Base-by-base conservation (phyloP, 2,888 invertebrate species). In the Mythimna lalbum region DNA sequence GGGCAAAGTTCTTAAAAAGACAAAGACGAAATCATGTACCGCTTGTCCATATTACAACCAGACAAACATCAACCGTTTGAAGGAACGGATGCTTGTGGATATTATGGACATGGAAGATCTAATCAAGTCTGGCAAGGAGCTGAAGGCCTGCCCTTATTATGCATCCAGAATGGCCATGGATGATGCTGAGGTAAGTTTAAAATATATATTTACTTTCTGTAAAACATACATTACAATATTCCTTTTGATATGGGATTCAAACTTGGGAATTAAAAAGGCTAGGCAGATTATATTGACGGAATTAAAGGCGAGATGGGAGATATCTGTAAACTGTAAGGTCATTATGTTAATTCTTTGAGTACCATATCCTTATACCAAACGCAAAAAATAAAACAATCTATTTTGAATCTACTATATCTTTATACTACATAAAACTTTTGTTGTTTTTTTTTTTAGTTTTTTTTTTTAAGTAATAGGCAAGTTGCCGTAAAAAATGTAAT, bases 61-160 rank as follows among this genome's bases (percentile, higher is more conserved):
- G 75, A 91, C 90, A 0, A 96, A 96, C 55, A 96, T 98, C 59
- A 96, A 97, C 64, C 95, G 96, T 6, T 91, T 98, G 43, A 96
- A 97, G 83, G 97, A 98, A 82, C 93, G 96, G 66, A 95, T 97
- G 61, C 90, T 98, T 7, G 96, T 96, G 0, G 97, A 98, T 74
- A 97, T 99, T 17, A 95, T 97, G 88, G 99, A 99, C 92, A 97
- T 99, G 85, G 99, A 99, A 91, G 98, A 99, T 86, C 94, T 99
- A 66, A 97, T 98, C 0, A 94, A 93, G 55, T 94, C 95, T 84
- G 98, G 98, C 0, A 97, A 97, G 86, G 94, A 97, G 76, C 87
- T 97, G 62, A 97, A 97, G 78, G 98, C 98, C 0, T 99, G 99
- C 93, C 98, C 99, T 0, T 99, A 99, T 95, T 99, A 99, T 93